phyloP scores from a whole-genome alignment of 2,888 invertebrate genomes.

The Oligia fasciuncula region DNA sequence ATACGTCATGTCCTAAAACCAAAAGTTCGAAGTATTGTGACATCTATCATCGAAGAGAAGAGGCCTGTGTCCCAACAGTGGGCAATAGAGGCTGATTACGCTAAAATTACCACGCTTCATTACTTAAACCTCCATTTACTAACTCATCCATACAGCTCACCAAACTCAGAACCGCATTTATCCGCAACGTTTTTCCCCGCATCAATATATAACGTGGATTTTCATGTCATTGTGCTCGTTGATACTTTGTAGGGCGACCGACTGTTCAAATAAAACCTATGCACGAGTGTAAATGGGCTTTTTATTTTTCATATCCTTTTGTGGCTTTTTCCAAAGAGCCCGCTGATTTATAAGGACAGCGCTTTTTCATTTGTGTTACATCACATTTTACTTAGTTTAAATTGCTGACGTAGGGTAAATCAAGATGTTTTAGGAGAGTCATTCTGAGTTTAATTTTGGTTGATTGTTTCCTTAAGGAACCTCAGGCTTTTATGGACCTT shows the following conservation, averaged over 20 bases:
- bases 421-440: conserved; percentile 29
- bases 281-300: conserved; percentile 56
- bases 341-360: conserved; percentile 54
- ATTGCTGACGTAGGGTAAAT: conserved; percentile 28
- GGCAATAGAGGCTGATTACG: neutral
- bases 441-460: conserved; percentile 21
- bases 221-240: conserved; percentile 47
- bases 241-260: conserved; percentile 19
- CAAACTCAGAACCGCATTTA: conserved; percentile 19
- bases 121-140: neutral
- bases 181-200: conserved; percentile 21
- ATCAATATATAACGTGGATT: conserved; percentile 50
- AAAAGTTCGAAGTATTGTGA: neutral
- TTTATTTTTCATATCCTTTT: conserved; percentile 62
- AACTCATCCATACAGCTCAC: conserved; percentile 4
- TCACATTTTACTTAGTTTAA: conserved; percentile 52
- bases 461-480: conserved; percentile 16
- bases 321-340: conserved; percentile 37
- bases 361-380: conserved; percentile 49
- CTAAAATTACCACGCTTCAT: too few species aligned
- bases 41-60: neutral
- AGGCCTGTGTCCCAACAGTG: neutral
- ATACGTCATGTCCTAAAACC: neutral
- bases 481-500: neutral
- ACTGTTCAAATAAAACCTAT: conserved; percentile 61